phyloP scores from a whole-genome alignment of 1,140 invertebrate genomes.

The Neodiprion lecontei region DNA sequence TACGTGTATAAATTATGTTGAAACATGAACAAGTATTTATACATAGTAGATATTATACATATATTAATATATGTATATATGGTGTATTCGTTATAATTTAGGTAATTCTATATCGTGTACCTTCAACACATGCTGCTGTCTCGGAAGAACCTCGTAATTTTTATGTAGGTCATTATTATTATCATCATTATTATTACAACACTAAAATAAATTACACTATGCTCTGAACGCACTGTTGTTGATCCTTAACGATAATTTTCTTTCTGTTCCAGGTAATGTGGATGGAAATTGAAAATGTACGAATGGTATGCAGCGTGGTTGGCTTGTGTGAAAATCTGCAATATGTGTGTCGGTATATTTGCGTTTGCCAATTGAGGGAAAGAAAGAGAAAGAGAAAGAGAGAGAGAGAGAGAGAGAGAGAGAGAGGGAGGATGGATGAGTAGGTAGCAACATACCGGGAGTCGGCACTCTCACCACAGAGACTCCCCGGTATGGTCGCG shows the following conservation, averaged over 20 bases:
- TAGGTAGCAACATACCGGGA: too few relatives aligned
- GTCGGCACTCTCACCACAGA: too few relatives aligned
- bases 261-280: neutral
- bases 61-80: neutral
- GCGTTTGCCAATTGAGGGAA: neutral
- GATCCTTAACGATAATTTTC: neutral
- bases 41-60: neutral
- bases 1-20: too few relatives aligned
- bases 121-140: too few relatives aligned
- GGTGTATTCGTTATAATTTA: neutral
- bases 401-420: slow-evolving; percentile 1
- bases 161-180: neutral
- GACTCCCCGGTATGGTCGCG: too few relatives aligned
- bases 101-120: too few relatives aligned
- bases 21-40: neutral
- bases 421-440: neutral
- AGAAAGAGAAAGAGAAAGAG: neutral
- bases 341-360: too few relatives aligned
- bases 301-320: neutral
- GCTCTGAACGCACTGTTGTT: neutral
- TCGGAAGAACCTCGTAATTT: too few relatives aligned
- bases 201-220: neutral
- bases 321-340: neutral
- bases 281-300: neutral
- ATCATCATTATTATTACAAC: neutral